Percentiles rank a stretch among this genome's conserved stretches.
Evolutionary conservation across 2,113 vertebrate genomes (phyloP).

Genomic region (Marmota flaviventris): DNA sequence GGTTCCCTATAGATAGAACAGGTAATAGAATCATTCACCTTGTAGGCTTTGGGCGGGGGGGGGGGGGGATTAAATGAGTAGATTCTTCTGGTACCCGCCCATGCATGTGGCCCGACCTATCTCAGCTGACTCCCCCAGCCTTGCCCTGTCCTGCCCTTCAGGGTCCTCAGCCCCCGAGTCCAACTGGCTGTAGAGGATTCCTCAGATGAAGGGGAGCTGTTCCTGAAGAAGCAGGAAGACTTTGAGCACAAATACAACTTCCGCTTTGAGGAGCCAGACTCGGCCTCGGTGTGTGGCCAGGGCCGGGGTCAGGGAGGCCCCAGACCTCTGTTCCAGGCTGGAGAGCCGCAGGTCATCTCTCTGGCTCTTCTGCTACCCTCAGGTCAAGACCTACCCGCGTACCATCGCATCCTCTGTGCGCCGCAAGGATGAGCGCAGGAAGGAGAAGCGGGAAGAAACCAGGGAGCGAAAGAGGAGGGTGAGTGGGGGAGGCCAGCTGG

Average conservation of each 20-base stretch:
- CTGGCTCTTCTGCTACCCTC: background rate
- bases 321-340: accelerated
- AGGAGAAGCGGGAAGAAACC: conserved; percentile 91
- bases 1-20: background rate
- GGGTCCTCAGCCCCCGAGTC: conserved; percentile 84
- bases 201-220: conserved; percentile 93
- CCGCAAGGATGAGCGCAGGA: conserved; percentile 92
- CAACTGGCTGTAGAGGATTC: conserved; percentile 90
- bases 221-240: conserved; percentile 93
- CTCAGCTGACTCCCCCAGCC: background rate
- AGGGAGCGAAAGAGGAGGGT: conserved; percentile 92
- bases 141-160: conserved; percentile 49
- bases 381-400: conserved; percentile 93
- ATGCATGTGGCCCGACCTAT: accelerated
- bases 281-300: conserved; percentile 81
- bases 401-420: conserved; percentile 93
- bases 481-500: background rate
- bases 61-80: background rate
- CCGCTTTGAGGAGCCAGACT: conserved; percentile 94
- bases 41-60: background rate
- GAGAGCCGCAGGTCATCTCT: background rate
- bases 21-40: background rate
- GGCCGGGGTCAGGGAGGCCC: background rate
- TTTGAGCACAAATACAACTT: conserved; percentile 96
- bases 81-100: accelerated